Evolutionary conservation across 2,113 vertebrate genomes (phyloP).

Genomic region (Machaerirhynchus nigripectus): DNA sequence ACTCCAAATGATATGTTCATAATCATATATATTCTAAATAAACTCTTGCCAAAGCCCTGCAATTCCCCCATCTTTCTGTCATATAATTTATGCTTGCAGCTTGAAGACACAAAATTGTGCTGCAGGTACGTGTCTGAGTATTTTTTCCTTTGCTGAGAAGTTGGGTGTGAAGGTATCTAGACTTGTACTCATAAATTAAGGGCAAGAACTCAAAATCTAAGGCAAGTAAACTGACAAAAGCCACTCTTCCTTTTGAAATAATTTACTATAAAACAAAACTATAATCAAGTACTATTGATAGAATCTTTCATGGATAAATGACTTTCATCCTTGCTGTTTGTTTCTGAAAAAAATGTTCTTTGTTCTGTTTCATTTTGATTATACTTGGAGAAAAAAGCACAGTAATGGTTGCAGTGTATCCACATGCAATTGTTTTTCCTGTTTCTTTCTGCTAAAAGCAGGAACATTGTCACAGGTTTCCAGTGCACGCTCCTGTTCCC

Average conservation of each 20-base stretch:
- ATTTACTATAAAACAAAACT: neutral
- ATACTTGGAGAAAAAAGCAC: neutral
- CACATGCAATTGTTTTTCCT: neutral
- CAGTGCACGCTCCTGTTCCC: neutral
- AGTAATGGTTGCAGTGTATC: no score
- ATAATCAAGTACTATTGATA: neutral
- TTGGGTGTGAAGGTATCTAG: neutral
- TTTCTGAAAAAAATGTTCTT: neutral
- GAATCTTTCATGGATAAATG: neutral
- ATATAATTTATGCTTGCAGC: neutral
- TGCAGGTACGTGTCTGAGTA: neutral
- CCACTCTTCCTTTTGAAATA: neutral
- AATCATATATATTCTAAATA: conserved; percentile 18
- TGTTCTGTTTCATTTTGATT: neutral
- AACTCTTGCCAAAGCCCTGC: neutral
- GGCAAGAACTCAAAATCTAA: neutral
- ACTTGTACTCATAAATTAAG: neutral
- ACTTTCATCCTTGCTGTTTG: neutral
- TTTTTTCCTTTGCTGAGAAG: neutral
- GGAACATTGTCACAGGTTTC: neutral
- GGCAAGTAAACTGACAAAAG: neutral
- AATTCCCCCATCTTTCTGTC: neutral
- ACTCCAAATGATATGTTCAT: neutral
- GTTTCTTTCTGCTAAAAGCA: neutral
- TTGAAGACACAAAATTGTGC: conserved; percentile 10